These are phyloP conservation scores for Ailurus styani DNA, from an alignment of 2,113 vertebrate species.

Conservation along the genomic window DNA sequence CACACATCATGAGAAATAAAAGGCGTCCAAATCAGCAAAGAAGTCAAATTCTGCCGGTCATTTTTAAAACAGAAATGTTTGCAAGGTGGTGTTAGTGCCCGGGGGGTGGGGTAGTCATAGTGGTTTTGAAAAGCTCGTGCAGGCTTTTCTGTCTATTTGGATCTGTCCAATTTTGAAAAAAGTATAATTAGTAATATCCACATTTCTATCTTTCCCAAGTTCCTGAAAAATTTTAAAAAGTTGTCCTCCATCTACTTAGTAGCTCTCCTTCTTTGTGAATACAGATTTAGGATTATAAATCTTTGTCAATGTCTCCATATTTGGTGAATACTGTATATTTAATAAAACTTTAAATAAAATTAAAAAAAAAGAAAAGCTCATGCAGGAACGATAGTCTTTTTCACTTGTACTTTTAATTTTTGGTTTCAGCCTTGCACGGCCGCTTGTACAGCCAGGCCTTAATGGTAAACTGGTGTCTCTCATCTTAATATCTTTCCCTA, in stretches of 20 bases:
- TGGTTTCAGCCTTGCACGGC: not conserved
- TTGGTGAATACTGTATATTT: too few species aligned
- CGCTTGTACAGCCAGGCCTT: not conserved
- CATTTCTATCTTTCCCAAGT: too few species aligned
- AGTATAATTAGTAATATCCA: too few species aligned
- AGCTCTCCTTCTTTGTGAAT: too few species aligned
- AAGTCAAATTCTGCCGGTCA: not conserved
- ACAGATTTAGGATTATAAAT: too few species aligned
- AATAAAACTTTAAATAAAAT: too few species aligned
- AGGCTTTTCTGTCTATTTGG: too few species aligned
- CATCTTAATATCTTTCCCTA: not conserved
- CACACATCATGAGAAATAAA: not conserved
- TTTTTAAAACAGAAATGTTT: not conserved
- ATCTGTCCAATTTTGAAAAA: too few species aligned
- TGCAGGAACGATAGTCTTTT: not conserved
- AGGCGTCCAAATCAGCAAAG: not conserved
- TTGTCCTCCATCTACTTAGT: too few species aligned
- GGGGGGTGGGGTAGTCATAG: rapidly evolving
- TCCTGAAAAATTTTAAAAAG: too few species aligned
- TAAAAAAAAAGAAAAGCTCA: not conserved
- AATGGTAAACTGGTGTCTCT: not conserved
- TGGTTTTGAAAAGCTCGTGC: not conserved
- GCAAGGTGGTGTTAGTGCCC: not conserved
- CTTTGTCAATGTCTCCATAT: too few species aligned
- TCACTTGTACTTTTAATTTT: not conserved